Base-by-base conservation (phyloP, 2,888 invertebrate species). In the Agrochola litura region DNA sequence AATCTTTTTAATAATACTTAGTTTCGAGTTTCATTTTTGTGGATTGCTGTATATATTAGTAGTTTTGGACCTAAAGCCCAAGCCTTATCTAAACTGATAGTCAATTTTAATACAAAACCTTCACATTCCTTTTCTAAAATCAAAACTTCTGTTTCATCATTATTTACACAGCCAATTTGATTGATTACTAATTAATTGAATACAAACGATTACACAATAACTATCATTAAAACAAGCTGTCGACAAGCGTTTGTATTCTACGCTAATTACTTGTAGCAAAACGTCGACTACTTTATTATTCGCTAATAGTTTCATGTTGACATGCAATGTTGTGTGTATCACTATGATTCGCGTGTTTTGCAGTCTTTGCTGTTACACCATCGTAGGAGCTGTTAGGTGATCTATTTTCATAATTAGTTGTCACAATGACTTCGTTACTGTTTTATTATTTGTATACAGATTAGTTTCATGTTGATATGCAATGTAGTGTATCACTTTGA, bases 321-420 rank as follows among this genome's bases (percentile, higher is more conserved):
- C 77, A 84, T 80, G 86, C 86, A 37, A 83, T 80, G 67, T 80
- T 16, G 70, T 76, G 64, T 58, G 58, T 58, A 54, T 10, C 16
- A 56, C 5, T 72, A 63, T 58, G 8, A 52, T 54, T 77, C 30
- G 81, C 82, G 76, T 81, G 80, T 5, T 37, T 37, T 65, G 37
- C 54, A 58, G 49, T 68, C 25, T 81, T 69, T 49, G n/a, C 65
- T 46, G 54, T 66, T 25, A 77, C 41, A 60, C 46, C 41, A 76
- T 71, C 30, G 2, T 19, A 6, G 52, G 43, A 58, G 30, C 41
- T 64, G 25, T 66, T 41, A n/a, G 19, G 37, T 63, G 14, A 46
- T 73, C 16, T 49, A 22, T 52, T 58, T 37, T 16, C 43, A 8
- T 56, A 9, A n/a, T 66, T 30, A 19, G 49, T 6, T 49, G 16